These are phyloP conservation scores for Notolabrus celidotus DNA, from an alignment of 2,797 vertebrate species.

Conservation along the genomic window DNA sequence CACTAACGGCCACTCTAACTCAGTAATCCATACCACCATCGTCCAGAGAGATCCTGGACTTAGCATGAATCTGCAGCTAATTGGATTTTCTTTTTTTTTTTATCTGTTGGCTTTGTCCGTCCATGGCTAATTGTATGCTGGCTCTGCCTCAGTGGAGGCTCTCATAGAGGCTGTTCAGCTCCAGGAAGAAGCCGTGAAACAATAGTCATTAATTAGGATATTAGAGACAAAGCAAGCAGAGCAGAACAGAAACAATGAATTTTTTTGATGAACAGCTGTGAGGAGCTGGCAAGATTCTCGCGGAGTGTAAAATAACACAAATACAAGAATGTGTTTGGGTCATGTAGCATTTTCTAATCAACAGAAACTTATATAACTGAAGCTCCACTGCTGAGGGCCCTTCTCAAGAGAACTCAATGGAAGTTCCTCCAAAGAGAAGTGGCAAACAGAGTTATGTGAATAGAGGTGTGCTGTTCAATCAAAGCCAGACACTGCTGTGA, in stretches of 20 bases:
- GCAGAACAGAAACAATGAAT: conserved; percentile 44
- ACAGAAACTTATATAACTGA: conserved; percentile 20
- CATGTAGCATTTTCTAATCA: conserved; percentile 35
- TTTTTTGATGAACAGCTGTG: conserved; percentile 29
- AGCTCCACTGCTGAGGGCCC: neutral
- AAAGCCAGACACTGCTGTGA: conserved; percentile 19
- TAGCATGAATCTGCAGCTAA: conserved; percentile 73
- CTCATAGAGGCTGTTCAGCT: conserved; percentile 52
- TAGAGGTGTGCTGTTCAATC: conserved; percentile 26
- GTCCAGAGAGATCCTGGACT: conserved; percentile 59
- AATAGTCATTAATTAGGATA: conserved; percentile 70
- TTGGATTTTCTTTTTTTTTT: conserved; percentile 69
- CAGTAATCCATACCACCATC: conserved; percentile 68
- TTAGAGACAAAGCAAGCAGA: conserved; percentile 63
- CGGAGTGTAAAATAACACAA: conserved; percentile 13
- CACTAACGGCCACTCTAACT: conserved; percentile 52
- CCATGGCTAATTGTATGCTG: conserved; percentile 57
- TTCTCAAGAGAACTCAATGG: neutral
- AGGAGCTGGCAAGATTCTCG: conserved; percentile 30
- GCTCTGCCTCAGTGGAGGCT: conserved; percentile 59
- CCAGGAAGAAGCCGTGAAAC: conserved; percentile 54
- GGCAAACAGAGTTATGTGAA: conserved; percentile 8
- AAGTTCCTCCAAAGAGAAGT: neutral
- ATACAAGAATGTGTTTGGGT: conserved; percentile 35
- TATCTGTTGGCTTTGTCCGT: conserved; percentile 55